Evolutionary conservation across 1,140 invertebrate species (phyloP).

Genomic region (Nautilus pompilius): DNA sequence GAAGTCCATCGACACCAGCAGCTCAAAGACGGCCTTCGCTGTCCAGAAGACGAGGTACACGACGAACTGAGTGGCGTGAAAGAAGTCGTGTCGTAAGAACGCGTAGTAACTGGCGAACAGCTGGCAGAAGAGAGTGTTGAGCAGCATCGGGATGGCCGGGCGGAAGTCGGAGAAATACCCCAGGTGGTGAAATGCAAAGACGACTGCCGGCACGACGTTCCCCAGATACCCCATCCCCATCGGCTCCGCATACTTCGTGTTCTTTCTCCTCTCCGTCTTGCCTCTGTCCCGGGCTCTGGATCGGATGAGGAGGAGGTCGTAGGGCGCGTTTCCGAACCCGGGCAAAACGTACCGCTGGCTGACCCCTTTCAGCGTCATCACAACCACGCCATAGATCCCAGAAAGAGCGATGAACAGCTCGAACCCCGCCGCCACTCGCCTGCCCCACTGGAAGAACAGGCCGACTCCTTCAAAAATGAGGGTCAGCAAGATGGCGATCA

Average conservation of each 20-base stretch:
- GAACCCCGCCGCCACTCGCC: conserved; percentile 33
- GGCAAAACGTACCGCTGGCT: conserved; percentile 40
- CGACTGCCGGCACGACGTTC: conserved; percentile 28
- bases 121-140: conserved; percentile 27
- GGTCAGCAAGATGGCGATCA: conserved; percentile 30
- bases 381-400: conserved; percentile 35
- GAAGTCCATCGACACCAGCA: conserved; percentile 18
- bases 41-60: conserved; percentile 34
- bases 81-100: conserved; percentile 35
- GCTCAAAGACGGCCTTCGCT: conserved; percentile 15
- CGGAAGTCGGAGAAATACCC: conserved; percentile 34
- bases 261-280: conserved; percentile 34
- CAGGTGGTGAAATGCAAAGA: conserved; percentile 31
- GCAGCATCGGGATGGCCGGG: conserved; percentile 25
- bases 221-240: conserved; percentile 42
- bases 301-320: conserved; percentile 30
- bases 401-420: conserved; percentile 36
- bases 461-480: conserved; percentile 36
- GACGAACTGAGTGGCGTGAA: conserved; percentile 29
- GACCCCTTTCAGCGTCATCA: conserved; percentile 40
- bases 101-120: conserved; percentile 33
- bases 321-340: conserved; percentile 38
- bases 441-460: conserved; percentile 29
- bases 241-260: conserved; percentile 39
- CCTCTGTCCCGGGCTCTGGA: conserved; percentile 15